Conservation (phyloP, 2,888 invertebrate species). For the Melieria picta region DNA sequence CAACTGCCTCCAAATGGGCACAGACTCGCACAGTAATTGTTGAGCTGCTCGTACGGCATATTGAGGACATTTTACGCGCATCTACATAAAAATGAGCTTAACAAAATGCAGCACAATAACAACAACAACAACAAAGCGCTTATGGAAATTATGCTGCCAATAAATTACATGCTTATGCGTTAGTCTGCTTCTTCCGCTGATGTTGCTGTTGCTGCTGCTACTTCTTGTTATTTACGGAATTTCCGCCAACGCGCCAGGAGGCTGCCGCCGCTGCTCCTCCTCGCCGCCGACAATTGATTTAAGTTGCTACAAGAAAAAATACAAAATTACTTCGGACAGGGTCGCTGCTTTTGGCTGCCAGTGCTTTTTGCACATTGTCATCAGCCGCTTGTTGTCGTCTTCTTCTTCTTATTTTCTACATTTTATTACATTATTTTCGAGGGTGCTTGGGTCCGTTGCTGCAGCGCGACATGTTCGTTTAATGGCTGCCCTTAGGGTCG, state of each 20-base stretch:
- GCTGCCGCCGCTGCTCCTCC: not conserved
- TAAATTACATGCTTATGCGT: slow-evolving; percentile 36
- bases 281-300: slow-evolving; percentile 22
- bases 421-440: too few relatives aligned
- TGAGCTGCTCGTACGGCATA: too few relatives aligned
- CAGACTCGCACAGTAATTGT: too few relatives aligned
- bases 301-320: slow-evolving; percentile 26
- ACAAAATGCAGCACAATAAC: slow-evolving; percentile 41
- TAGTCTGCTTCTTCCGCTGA: not conserved
- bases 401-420: too few relatives aligned
- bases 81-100: slow-evolving; percentile 34
- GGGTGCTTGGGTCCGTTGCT: too few relatives aligned
- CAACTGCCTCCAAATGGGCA: too few relatives aligned
- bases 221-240: not conserved
- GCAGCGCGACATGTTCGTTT: too few relatives aligned
- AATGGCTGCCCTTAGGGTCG: too few relatives aligned
- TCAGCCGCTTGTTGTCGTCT: too few relatives aligned
- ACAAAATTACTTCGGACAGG: slow-evolving; percentile 3
- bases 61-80: too few relatives aligned
- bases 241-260: not conserved
- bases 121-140: slow-evolving; percentile 20
- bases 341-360: too few relatives aligned
- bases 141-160: slow-evolving; percentile 28
- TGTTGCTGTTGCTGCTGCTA: not conserved
- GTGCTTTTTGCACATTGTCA: too few relatives aligned